These are phyloP conservation scores for Ambastaia sidthimunki DNA, from an alignment of 2,797 vertebrate genomes.

Conservation along the genomic window DNA sequence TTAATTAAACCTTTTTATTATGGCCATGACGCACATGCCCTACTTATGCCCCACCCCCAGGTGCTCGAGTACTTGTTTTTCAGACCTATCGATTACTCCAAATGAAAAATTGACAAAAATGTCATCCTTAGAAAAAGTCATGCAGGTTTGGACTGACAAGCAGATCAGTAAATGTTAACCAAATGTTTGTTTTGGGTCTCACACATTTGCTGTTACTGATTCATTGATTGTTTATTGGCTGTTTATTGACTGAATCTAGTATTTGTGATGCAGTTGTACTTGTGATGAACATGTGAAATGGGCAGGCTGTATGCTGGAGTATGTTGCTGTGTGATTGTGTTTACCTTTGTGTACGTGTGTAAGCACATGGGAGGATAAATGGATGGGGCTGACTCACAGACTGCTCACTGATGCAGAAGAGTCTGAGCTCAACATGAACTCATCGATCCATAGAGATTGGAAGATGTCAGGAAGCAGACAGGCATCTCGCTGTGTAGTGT, in stretches of 20 bases:
- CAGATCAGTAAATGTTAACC: background rate
- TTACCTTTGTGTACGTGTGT: constrained; percentile 24
- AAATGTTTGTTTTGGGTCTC: background rate
- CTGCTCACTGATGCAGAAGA: constrained; percentile 44
- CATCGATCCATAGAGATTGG: constrained; percentile 43
- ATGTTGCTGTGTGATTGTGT: constrained; percentile 1
- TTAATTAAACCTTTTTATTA: too few species aligned
- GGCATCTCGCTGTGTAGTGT: background rate
- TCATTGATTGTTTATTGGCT: too few species aligned
- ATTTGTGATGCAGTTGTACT: background rate
- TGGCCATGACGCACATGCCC: too few species aligned
- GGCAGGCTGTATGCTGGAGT: constrained; percentile 5
- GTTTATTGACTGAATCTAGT: too few species aligned
- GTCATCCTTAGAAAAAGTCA: too few species aligned
- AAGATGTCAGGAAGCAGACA: constrained; percentile 37
- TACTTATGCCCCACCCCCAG: too few species aligned
- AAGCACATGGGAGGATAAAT: constrained; percentile 22
- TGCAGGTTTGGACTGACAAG: too few species aligned
- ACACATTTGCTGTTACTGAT: background rate
- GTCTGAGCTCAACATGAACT: constrained; percentile 24
- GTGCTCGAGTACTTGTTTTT: too few species aligned
- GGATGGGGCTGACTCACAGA: constrained; percentile 45
- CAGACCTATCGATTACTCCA: too few species aligned
- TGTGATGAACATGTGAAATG: constrained; percentile 30
- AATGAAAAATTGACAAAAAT: too few species aligned